These are phyloP conservation scores for Apocheima hispidaria DNA, from an alignment of 2,888 invertebrate species.

Conservation along the genomic window DNA sequence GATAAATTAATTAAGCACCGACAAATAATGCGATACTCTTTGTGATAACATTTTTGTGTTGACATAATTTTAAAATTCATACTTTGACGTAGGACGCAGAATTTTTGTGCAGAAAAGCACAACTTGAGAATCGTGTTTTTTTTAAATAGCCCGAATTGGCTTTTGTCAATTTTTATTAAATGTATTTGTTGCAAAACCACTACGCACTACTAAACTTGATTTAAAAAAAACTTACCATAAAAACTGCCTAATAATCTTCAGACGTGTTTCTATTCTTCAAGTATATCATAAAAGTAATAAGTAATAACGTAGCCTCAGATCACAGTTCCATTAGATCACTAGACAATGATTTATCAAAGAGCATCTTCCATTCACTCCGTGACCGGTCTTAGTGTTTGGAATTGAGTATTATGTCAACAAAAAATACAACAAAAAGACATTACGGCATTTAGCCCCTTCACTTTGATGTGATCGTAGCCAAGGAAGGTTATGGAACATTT, in stretches of 20 bases:
- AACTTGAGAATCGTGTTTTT: neutral
- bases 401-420: conserved; percentile 44
- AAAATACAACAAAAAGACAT: conserved; percentile 41
- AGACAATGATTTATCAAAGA: conserved; percentile 27
- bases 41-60: conserved; percentile 22
- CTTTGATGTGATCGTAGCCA: conserved; percentile 33
- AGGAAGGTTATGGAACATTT: conserved; percentile 36
- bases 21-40: conserved; percentile 33
- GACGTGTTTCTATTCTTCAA: no score
- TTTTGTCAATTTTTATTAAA: neutral
- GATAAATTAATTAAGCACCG: conserved; percentile 40
- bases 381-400: conserved; percentile 29
- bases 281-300: neutral
- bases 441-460: conserved; percentile 40
- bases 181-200: neutral
- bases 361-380: conserved; percentile 35
- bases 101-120: neutral
- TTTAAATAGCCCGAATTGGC: no score
- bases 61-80: conserved; percentile 16
- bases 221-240: neutral
- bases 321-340: conserved; percentile 12
- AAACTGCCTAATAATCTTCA: no score
- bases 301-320: neutral
- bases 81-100: neutral
- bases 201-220: neutral